Percentiles rank a stretch among this genome's conserved stretches.
These are phyloP conservation scores for Neocrepidodera transversa DNA, from an alignment of 2,888 invertebrate species.

Conservation along the genomic window DNA sequence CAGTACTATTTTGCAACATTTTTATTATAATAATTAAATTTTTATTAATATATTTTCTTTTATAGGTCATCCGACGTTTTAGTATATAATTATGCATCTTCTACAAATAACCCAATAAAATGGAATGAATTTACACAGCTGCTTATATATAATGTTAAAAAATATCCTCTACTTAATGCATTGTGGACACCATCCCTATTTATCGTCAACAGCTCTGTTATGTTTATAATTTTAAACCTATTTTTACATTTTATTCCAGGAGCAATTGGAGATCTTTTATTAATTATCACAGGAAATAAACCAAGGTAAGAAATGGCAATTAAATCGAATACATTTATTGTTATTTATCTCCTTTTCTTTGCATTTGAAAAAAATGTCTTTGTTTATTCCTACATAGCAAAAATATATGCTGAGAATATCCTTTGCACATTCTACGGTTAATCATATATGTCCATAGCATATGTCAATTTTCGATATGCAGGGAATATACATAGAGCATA, in stretches of 20 bases:
- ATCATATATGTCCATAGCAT: too few relatives aligned
- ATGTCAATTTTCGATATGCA: too few relatives aligned
- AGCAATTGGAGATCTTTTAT: constrained; percentile 64
- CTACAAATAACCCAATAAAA: constrained; percentile 77
- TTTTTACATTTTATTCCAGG: constrained; percentile 71
- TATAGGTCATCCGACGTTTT: constrained; percentile 51
- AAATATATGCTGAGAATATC: too few relatives aligned
- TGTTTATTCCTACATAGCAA: too few relatives aligned
- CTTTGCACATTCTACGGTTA: too few relatives aligned
- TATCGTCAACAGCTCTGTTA: constrained; percentile 51
- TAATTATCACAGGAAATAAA: constrained; percentile 58
- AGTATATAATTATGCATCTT: constrained; percentile 88
- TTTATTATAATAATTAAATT: too few relatives aligned
- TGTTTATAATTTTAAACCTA: constrained; percentile 60
- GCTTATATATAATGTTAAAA: constrained; percentile 63
- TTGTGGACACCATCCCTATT: constrained; percentile 61
- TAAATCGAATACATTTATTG: not conserved
- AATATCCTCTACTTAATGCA: constrained; percentile 63
- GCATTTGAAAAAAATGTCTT: too few relatives aligned
- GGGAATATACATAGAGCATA: too few relatives aligned
- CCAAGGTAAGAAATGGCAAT: constrained; percentile 52
- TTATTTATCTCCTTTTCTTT: not conserved
- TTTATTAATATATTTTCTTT: too few relatives aligned
- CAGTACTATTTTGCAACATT: too few relatives aligned
- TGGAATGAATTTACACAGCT: constrained; percentile 75